Conservation (phyloP, 1,140 invertebrate species). For the Anagrus nilaparvatae region DNA sequence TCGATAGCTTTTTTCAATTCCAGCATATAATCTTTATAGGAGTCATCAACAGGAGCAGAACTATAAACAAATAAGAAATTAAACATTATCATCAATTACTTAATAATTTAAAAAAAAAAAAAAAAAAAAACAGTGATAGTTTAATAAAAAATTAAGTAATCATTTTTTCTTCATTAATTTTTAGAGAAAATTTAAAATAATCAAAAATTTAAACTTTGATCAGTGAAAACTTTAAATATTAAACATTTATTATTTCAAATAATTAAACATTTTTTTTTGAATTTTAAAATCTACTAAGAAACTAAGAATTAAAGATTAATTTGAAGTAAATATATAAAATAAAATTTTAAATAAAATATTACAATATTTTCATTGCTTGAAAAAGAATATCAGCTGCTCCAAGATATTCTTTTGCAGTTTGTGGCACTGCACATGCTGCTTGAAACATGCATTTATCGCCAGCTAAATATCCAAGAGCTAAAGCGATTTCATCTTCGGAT, state of each 20-base stretch:
- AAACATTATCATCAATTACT: too few relatives aligned
- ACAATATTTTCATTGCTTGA: slow-evolving; percentile 56
- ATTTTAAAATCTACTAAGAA: not conserved
- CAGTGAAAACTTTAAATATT: too few relatives aligned
- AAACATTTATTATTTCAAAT: not conserved
- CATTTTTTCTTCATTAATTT: too few relatives aligned
- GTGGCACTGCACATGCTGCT: slow-evolving; percentile 63
- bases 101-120: too few relatives aligned
- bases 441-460: slow-evolving; percentile 66
- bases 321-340: slow-evolving; percentile 6
- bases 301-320: slow-evolving; percentile 3
- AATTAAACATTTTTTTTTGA: not conserved
- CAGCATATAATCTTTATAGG: slow-evolving; percentile 33
- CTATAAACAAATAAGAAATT: slow-evolving; percentile 18
- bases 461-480: slow-evolving; percentile 60
- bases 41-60: slow-evolving; percentile 21
- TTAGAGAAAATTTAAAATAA: too few relatives aligned
- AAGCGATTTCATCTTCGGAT: slow-evolving; percentile 54
- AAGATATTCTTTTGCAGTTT: slow-evolving; percentile 60
- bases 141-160: too few relatives aligned
- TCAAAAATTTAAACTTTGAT: too few relatives aligned
- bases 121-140: too few relatives aligned
- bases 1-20: slow-evolving; percentile 38
- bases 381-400: slow-evolving; percentile 63
- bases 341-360: slow-evolving; percentile 4